Base-by-base conservation (phyloP, 2,888 invertebrate genomes). In the Eupithecia vulgata region DNA sequence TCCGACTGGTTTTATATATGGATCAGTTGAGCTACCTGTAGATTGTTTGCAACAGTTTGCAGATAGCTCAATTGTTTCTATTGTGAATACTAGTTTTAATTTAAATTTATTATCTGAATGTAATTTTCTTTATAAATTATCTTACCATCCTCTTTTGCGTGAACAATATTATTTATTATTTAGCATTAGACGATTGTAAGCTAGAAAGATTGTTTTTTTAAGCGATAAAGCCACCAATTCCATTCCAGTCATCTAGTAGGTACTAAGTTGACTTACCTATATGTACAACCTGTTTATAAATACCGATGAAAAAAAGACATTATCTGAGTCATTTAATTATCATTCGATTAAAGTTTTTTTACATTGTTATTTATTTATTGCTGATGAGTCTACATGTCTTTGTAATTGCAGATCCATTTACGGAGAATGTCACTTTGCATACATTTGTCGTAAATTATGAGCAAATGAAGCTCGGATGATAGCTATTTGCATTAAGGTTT, bases 361-460 rank as follows among this genome's bases (percentile, higher is more conserved):
- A 25, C 25, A 40, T 34, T 25, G n/a, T 65, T 8, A 69, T 74
- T 45, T 37, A 35, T 37, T 61, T 5, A 57, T 61, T 74, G 25
- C 57, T 57, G 66, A 71, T 74, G 34, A 66, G 71, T 52, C n/a
- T 65, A 67, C 65, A 71, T 70, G 67, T 62, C 37, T 69, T 69
- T 37, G 62, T 71, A 62, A 72, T 74, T 67, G 62, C 40, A 35
- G 34, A 13, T 25, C 48, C n/a, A 65, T 70, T 74, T 64, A 68
- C 70, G 65, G 37, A 65, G 5, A 59, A 66, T 57, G 57, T 25
- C 10, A 25, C 10, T 71, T 74, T 68, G 66, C 71, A 68, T 74
- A 65, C 66, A 59, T 68, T 48, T 68, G 64, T 71, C 57, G 35
- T 67, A 66, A 57, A 42, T 66, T 57, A 61, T 62, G 45, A 59